Evolutionary conservation across 2,888 invertebrate genomes (phyloP).

Genomic region (Ophioninae sp.): DNA sequence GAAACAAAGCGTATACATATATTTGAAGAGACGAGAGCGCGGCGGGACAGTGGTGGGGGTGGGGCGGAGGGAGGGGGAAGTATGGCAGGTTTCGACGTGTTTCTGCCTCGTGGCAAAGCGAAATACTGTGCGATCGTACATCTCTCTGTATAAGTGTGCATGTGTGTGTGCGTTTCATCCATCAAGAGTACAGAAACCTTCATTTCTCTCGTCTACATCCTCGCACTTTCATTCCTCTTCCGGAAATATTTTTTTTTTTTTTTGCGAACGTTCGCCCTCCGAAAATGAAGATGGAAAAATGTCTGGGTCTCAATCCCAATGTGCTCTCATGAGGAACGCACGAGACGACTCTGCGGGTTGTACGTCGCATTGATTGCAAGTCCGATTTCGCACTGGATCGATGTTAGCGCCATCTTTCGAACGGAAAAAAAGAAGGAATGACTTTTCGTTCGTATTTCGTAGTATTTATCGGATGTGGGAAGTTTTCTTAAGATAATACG

Average conservation of each 20-base stretch:
- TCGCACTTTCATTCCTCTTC: conserved; percentile 40
- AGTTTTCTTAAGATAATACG: no score
- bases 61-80: not conserved
- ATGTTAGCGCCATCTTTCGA: not conserved
- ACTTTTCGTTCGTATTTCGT: not conserved
- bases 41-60: conserved; percentile 3
- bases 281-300: conserved; percentile 4
- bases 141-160: not conserved
- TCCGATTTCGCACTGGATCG: not conserved
- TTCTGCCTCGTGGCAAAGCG: conserved; percentile 33
- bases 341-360: not conserved
- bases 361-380: not conserved
- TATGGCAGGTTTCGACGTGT: conserved; percentile 28
- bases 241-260: conserved; percentile 21
- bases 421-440: not conserved
- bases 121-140: conserved; percentile 32
- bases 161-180: not conserved
- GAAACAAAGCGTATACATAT: not conserved
- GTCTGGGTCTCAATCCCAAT: not conserved
- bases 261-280: not conserved
- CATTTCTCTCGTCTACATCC: conserved; percentile 28
- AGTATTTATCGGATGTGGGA: no score
- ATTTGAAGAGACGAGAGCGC: not conserved
- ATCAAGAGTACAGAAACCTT: conserved; percentile 42
- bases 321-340: not conserved